phyloP scores from a whole-genome alignment of 2,888 invertebrate genomes.

The Phengaris arion region DNA sequence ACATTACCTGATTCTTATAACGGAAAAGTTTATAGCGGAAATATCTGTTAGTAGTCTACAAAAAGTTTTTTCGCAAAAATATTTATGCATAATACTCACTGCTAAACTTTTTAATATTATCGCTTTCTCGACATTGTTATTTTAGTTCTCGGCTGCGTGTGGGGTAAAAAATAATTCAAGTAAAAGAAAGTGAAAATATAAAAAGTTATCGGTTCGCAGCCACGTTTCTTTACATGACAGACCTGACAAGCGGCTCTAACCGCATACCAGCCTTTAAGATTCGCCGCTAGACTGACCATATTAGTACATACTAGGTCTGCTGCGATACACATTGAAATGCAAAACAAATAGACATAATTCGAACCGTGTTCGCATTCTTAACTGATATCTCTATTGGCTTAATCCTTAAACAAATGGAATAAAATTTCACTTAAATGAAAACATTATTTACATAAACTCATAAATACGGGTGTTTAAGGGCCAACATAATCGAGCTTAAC shows the following conservation, averaged over 20 bases:
- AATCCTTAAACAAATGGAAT: neutral
- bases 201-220: constrained; percentile 48
- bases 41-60: neutral
- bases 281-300: constrained; percentile 33
- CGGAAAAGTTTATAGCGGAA: constrained; percentile 26
- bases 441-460: neutral
- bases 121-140: constrained; percentile 21
- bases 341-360: constrained; percentile 28
- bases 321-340: constrained; percentile 26
- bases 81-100: neutral
- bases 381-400: constrained; percentile 15
- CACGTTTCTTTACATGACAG: constrained; percentile 60
- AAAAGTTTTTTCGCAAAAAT: constrained; percentile 14
- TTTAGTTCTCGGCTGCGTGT: constrained; percentile 11
- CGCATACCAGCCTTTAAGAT: constrained; percentile 34
- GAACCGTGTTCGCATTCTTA: neutral
- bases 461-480: neutral
- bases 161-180: constrained; percentile 31
- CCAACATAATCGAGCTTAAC: neutral
- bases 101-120: neutral
- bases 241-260: constrained; percentile 58
- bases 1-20: neutral
- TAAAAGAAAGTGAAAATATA: constrained; percentile 42
- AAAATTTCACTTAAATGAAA: constrained; percentile 6
- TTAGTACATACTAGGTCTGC: constrained; percentile 29